Conservation (phyloP, 2,797 vertebrate genomes). For the Harpagifer antarcticus region DNA sequence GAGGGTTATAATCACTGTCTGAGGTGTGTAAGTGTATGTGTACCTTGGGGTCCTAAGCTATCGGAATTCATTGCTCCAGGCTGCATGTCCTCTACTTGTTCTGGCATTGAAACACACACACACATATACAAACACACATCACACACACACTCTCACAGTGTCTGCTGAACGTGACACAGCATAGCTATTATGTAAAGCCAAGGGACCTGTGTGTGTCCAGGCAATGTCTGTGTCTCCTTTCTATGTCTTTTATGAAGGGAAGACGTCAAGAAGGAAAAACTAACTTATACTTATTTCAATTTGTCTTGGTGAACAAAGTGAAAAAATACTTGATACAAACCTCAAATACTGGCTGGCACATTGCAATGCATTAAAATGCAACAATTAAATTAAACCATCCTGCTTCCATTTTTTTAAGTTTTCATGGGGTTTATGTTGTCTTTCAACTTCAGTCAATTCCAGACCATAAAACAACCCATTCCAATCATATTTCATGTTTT, state of each 20-base stretch:
- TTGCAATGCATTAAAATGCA: neutral
- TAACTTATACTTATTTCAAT: neutral
- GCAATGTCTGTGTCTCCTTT: constrained; percentile 2
- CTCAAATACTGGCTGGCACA: neutral
- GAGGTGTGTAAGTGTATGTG: constrained; percentile 29
- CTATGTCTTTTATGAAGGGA: neutral
- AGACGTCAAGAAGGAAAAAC: neutral
- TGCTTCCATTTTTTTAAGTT: neutral
- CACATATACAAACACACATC: constrained; percentile 44
- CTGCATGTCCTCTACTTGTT: constrained; percentile 74
- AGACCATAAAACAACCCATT: constrained; percentile 2
- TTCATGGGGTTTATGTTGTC: neutral
- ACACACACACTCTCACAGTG: constrained; percentile 33
- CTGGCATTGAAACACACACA: constrained; percentile 28
- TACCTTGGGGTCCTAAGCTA: constrained; percentile 56
- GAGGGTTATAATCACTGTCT: constrained; percentile 36
- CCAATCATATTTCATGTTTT: constrained; percentile 23
- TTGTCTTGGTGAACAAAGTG: neutral
- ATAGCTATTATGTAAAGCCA: constrained; percentile 61
- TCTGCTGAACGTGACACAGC: constrained; percentile 69
- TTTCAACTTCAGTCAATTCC: constrained; percentile 19
- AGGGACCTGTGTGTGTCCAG: constrained; percentile 31
- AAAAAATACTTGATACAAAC: neutral
- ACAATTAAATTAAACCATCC: neutral
- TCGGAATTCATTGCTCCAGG: constrained; percentile 73